Percentiles rank a stretch among this genome's conserved stretches.
These are phyloP conservation scores for Psix sp. DNA, from an alignment of 1,140 invertebrate genomes.

Conservation along the genomic window DNA sequence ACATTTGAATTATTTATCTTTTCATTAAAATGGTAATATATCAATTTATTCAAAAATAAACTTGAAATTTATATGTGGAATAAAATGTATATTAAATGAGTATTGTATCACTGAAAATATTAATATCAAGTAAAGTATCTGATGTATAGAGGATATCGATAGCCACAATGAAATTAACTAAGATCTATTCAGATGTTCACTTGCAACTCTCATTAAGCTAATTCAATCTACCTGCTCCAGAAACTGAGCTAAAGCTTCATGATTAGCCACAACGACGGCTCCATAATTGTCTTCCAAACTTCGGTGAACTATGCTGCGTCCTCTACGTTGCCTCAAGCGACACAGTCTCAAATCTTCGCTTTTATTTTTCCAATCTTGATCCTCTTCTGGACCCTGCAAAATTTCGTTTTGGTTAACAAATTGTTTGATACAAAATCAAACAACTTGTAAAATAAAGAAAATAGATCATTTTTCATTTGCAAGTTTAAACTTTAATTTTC, in stretches of 20 bases:
- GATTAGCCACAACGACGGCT: constrained; percentile 91
- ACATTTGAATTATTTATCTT: neutral
- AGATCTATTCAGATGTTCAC: too few relatives aligned
- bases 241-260: constrained; percentile 89
- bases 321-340: constrained; percentile 84
- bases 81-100: too few relatives aligned
- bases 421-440: neutral
- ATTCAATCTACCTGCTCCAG: constrained; percentile 83
- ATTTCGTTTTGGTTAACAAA: neutral
- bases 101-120: too few relatives aligned
- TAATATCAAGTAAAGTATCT: too few relatives aligned
- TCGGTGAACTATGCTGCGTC: constrained; percentile 86
- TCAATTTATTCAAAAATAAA: too few relatives aligned
- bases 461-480: too few relatives aligned
- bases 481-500: too few relatives aligned
- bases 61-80: too few relatives aligned
- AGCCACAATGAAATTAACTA: too few relatives aligned
- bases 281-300: constrained; percentile 92
- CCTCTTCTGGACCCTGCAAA: constrained; percentile 76
- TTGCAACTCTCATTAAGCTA: too few relatives aligned
- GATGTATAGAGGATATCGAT: too few relatives aligned
- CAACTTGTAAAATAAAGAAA: too few relatives aligned
- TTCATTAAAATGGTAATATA: constrained; percentile 1
- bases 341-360: constrained; percentile 72
- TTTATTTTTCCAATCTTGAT: constrained; percentile 76